These are phyloP conservation scores for Aphidoletes aphidimyza DNA, from an alignment of 2,888 invertebrate species.

Conservation along the genomic window DNA sequence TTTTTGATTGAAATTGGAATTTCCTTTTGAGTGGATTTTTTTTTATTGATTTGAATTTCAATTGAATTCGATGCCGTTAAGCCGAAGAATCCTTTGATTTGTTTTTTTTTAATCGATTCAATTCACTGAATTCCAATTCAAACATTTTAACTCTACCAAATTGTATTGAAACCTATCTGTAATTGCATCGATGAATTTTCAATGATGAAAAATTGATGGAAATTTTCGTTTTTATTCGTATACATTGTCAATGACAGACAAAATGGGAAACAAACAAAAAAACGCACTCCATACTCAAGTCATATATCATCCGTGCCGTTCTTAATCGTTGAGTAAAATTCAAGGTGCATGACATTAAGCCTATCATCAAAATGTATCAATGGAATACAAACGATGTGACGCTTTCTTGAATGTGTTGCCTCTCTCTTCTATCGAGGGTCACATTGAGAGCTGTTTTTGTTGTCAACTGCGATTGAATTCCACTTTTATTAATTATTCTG, in stretches of 20 bases:
- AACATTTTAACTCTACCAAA: not conserved
- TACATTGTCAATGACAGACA: constrained; percentile 13
- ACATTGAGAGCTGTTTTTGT: not conserved
- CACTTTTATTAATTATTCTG: constrained; percentile 49
- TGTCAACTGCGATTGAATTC: not conserved
- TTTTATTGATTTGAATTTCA: not conserved
- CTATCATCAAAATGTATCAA: not conserved
- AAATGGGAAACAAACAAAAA: too few species aligned
- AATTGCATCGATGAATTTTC: not conserved
- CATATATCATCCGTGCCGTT: not conserved
- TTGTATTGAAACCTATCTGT: not conserved
- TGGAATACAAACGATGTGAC: constrained; percentile 1
- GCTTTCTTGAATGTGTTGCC: not conserved
- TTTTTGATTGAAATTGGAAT: too few species aligned
- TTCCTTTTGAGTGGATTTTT: too few species aligned
- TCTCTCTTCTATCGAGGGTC: not conserved
- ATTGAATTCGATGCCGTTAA: not conserved
- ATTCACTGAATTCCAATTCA: constrained; percentile 48
- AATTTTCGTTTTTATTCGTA: not conserved
- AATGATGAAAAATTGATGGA: not conserved
- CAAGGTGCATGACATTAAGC: not conserved
- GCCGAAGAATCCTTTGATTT: not conserved
- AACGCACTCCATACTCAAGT: too few species aligned
- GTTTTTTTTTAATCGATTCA: not conserved
- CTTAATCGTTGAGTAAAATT: not conserved